phyloP scores from a whole-genome alignment of 35 echinoderm and acorn worm genomes.

The Heliocidaris erythrogramma region DNA sequence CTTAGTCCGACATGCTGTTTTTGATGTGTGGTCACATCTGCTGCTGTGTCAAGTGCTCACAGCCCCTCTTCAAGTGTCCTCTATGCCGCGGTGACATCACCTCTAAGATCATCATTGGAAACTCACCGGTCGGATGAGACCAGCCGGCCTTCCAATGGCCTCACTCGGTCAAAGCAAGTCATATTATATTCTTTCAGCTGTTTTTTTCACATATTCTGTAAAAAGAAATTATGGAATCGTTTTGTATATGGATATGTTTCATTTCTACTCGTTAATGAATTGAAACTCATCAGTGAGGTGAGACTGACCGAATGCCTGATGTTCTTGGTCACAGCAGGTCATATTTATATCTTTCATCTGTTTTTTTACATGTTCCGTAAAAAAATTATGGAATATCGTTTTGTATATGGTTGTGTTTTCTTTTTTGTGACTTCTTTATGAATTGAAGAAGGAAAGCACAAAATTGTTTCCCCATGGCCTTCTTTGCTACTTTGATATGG shows the following conservation, averaged over 20 bases:
- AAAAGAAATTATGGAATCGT: not conserved
- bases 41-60: constrained; percentile 80
- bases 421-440: not conserved
- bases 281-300: not conserved
- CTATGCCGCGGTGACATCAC: constrained; percentile 73
- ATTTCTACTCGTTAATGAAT: not conserved
- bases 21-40: constrained; percentile 98
- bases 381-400: not conserved
- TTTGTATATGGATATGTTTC: not conserved
- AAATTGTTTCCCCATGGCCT: too few relatives aligned
- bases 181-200: not conserved
- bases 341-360: not conserved
- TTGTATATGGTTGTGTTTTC: not conserved
- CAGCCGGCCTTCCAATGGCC: not conserved
- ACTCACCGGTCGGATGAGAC: constrained; percentile 25
- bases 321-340: not conserved
- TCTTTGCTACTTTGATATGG: too few relatives aligned
- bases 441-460: too few relatives aligned
- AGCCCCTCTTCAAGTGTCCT: constrained; percentile 66
- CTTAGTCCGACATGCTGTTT: constrained; percentile 84
- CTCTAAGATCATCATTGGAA: constrained; percentile 80
- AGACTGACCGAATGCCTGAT: not conserved
- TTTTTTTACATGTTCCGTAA: not conserved
- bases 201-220: not conserved
- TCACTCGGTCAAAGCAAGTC: not conserved